These are phyloP conservation scores for Scelioninae gen. 1 DNA, from an alignment of 2,888 invertebrate species.

Conservation along the genomic window DNA sequence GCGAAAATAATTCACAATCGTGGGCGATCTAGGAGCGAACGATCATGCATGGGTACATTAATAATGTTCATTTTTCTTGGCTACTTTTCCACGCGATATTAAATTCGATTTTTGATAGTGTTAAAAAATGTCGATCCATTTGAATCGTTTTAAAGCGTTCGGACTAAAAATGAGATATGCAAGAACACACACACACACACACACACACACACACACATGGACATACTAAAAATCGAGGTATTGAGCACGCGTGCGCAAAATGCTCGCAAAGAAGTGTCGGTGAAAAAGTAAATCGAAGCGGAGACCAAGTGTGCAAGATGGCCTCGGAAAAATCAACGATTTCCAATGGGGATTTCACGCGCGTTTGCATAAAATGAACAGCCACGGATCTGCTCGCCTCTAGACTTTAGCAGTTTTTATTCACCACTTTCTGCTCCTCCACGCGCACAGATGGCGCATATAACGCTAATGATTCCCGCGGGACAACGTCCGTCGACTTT, in stretches of 20 bases:
- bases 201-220: no score
- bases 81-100: conserved; percentile 42
- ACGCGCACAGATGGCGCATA: conserved; percentile 20
- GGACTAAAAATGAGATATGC: conserved; percentile 57
- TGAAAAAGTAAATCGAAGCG: conserved; percentile 62
- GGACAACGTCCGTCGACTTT: conserved; percentile 16
- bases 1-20: no score
- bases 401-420: conserved; percentile 22
- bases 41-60: conserved; percentile 27
- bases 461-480: conserved; percentile 59
- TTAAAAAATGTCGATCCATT: conserved; percentile 62
- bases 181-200: conserved; percentile 32
- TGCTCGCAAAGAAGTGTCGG: conserved; percentile 36
- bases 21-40: no score
- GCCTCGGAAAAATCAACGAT: conserved; percentile 75
- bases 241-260: conserved; percentile 29
- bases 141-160: conserved; percentile 44
- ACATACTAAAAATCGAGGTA: no score
- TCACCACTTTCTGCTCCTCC: conserved; percentile 47
- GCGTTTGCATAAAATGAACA: conserved; percentile 77
- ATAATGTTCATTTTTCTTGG: conserved; percentile 41
- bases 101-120: conserved; percentile 56
- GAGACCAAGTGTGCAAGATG: conserved; percentile 70
- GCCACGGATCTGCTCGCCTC: conserved; percentile 44
- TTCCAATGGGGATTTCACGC: conserved; percentile 74